Conservation (phyloP, 1,140 invertebrate species). For the Drosophila trapezifrons region DNA sequence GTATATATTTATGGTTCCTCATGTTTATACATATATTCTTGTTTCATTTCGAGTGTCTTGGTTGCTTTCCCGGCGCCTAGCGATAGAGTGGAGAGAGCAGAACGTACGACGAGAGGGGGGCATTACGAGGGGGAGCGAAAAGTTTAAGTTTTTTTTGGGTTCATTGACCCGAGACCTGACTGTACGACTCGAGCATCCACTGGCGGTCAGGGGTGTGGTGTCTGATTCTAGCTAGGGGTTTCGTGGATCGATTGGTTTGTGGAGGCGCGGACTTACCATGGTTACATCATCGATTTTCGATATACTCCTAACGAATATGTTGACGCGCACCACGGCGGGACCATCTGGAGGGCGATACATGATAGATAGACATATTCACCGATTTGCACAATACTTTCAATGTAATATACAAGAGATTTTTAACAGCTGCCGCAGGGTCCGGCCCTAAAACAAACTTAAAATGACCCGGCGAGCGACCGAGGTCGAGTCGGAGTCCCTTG, state of each 20-base stretch:
- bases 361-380: slow-evolving; percentile 81
- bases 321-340: slow-evolving; percentile 95
- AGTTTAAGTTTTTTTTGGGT: slow-evolving; percentile 7
- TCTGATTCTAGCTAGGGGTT: slow-evolving; percentile 21
- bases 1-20: slow-evolving; percentile 51
- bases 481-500: background rate
- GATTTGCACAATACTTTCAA: slow-evolving; percentile 64
- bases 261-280: slow-evolving; percentile 92
- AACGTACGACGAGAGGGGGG: slow-evolving; percentile 1
- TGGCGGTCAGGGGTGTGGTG: slow-evolving; percentile 24
- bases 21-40: slow-evolving; percentile 43
- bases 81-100: slow-evolving; percentile 18
- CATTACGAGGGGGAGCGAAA: slow-evolving; percentile 1
- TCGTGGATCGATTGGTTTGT: slow-evolving; percentile 46
- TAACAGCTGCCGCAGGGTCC: slow-evolving; percentile 55
- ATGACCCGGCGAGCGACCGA: slow-evolving; percentile 24
- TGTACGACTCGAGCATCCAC: slow-evolving; percentile 32
- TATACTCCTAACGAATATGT: slow-evolving; percentile 99
- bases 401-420: slow-evolving; percentile 67
- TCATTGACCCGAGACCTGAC: slow-evolving; percentile 23
- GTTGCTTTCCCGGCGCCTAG: slow-evolving; percentile 32
- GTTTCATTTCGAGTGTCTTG: slow-evolving; percentile 38
- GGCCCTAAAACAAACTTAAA: slow-evolving; percentile 46
- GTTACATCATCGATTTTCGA: slow-evolving; percentile 99
- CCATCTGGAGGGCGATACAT: slow-evolving; percentile 89